Conservation (phyloP, 2,113 vertebrate genomes). For the Taurulus bubalis region DNA sequence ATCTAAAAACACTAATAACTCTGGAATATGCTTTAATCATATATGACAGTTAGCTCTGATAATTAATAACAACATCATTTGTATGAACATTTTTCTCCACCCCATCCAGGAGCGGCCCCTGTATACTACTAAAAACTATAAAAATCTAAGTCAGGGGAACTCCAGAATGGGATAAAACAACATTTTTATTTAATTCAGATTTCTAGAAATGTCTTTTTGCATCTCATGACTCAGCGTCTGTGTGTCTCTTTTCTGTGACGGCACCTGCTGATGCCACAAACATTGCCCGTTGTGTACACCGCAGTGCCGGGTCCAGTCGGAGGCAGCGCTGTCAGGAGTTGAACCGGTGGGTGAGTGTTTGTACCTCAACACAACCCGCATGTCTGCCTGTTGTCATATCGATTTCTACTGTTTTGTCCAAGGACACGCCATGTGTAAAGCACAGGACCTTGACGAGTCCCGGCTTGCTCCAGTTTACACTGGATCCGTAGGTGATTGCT, state of each 20-base stretch:
- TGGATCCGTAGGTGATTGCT: slow-evolving; percentile 34
- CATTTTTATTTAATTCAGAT: background rate
- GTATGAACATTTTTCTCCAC: no score
- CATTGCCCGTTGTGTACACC: background rate
- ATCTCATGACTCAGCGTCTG: background rate
- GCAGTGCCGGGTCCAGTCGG: background rate
- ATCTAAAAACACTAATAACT: no score
- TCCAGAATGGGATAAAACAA: no score
- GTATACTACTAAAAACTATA: background rate
- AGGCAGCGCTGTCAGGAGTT: background rate
- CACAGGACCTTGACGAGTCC: slow-evolving; percentile 42
- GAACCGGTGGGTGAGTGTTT: background rate
- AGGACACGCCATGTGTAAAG: slow-evolving; percentile 50
- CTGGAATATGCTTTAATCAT: no score
- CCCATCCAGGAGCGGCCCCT: no score
- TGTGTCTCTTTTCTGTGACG: background rate
- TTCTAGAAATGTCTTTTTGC: background rate
- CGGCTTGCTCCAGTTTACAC: slow-evolving; percentile 16
- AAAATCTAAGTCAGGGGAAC: no score
- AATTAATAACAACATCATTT: no score
- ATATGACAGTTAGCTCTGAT: no score
- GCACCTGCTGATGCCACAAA: background rate
- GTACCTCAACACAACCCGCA: slow-evolving; percentile 3
- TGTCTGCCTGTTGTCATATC: slow-evolving; percentile 24
- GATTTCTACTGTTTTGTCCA: slow-evolving; percentile 50